A percentile compares a stretch with the other conserved stretches of the same genome.
These are phyloP conservation scores for Caenorhabditis inopinata DNA, from an alignment of 1,140 invertebrate species.

Conservation along the genomic window DNA sequence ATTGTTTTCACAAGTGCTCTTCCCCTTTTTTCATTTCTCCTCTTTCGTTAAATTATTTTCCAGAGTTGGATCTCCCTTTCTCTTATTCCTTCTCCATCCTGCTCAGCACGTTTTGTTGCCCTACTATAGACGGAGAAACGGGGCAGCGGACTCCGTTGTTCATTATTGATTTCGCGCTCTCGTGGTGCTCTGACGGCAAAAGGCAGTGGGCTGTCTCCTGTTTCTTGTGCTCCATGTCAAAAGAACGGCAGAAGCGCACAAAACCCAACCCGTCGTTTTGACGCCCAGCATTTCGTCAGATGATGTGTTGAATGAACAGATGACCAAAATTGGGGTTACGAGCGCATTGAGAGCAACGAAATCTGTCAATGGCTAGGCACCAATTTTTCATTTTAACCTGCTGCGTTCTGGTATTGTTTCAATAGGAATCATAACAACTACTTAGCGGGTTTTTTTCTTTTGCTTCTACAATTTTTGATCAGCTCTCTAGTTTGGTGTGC, in stretches of 20 bases:
- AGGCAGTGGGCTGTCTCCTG: not conserved
- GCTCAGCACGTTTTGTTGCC: not conserved
- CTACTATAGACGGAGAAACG: not conserved
- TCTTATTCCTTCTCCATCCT: not conserved
- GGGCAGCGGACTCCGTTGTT: not conserved
- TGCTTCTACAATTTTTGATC: not conserved
- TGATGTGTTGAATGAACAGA: slow-evolving; percentile 2
- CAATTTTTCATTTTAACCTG: not conserved
- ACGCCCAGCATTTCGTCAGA: not conserved
- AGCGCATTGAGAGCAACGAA: not conserved
- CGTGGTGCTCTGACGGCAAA: not conserved
- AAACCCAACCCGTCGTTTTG: not conserved
- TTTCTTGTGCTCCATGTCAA: not conserved
- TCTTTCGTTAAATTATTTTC: not conserved
- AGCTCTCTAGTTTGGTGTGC: not conserved
- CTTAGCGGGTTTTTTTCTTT: too few relatives aligned
- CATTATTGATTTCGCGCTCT: slow-evolving; percentile 11
- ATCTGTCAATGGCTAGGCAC: not conserved
- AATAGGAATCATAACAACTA: too few relatives aligned
- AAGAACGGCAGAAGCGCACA: not conserved
- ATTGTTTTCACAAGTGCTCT: not conserved
- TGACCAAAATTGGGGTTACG: not conserved
- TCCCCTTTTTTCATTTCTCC: not conserved
- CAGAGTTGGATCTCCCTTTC: not conserved
- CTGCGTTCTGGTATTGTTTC: too few relatives aligned